Conservation (phyloP, 92 coral and sea anemone genomes). For the Palythoa grandis region DNA sequence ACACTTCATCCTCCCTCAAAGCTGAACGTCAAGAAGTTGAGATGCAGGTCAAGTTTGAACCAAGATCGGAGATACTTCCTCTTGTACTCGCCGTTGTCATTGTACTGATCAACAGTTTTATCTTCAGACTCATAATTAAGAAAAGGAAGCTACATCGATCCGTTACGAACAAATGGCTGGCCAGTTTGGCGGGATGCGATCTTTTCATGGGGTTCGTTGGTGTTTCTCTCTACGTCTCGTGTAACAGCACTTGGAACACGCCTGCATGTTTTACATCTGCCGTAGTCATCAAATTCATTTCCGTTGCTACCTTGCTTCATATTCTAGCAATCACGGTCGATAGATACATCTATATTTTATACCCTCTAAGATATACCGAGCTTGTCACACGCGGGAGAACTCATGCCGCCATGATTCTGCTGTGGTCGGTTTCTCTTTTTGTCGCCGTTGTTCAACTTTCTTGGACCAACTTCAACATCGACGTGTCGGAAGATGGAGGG, state of each 20-base stretch:
- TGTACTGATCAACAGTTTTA: constrained; percentile 11
- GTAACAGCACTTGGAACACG: constrained; percentile 13
- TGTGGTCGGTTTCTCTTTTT: background rate
- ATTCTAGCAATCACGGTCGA: constrained; percentile 27
- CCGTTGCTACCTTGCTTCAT: constrained; percentile 26
- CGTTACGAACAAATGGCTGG: constrained; percentile 34
- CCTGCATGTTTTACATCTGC: constrained; percentile 8
- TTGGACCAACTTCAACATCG: constrained; percentile 20
- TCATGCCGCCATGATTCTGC: constrained; percentile 15
- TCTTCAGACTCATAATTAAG: background rate
- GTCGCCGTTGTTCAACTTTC: constrained; percentile 22
- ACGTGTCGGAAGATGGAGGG: constrained; percentile 13
- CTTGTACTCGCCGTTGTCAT: constrained; percentile 18
- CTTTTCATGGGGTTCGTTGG: constrained; percentile 19
- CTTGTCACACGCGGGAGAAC: background rate
- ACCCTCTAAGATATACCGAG: constrained; percentile 11
- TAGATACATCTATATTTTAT: constrained; percentile 17
- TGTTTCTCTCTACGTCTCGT: constrained; percentile 18
- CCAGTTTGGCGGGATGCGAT: constrained; percentile 43
- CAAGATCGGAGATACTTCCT: background rate
- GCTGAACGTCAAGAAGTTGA: background rate
- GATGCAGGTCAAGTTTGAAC: background rate
- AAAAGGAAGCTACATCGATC: constrained; percentile 8
- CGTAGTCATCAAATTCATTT: constrained; percentile 21
- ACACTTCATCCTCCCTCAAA: background rate